Conservation (phyloP, 2,888 invertebrate species). For the Tyria jacobaeae region DNA sequence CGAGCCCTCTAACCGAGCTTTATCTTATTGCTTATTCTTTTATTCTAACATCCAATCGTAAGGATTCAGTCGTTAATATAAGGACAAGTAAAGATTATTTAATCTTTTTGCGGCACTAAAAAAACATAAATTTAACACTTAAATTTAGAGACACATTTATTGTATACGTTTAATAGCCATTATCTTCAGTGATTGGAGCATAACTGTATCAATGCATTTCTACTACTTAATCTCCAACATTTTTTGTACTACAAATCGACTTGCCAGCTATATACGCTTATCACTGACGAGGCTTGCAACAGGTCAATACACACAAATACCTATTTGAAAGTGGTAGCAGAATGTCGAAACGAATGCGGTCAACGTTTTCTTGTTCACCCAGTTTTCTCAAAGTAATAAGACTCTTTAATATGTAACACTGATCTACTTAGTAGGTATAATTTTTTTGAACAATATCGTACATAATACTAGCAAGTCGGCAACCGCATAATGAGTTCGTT, state of each 20-base stretch:
- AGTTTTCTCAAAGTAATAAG: slow-evolving; percentile 70
- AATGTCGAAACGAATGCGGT: slow-evolving; percentile 65
- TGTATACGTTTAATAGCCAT: slow-evolving; percentile 11
- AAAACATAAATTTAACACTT: too few species aligned
- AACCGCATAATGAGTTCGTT: slow-evolving; percentile 26
- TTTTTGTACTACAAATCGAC: slow-evolving; percentile 29
- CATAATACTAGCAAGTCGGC: slow-evolving; percentile 23
- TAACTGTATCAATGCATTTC: slow-evolving; percentile 36
- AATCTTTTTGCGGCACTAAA: too few species aligned
- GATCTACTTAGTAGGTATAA: slow-evolving; percentile 40
- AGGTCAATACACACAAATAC: slow-evolving; percentile 53
- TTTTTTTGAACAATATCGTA: slow-evolving; percentile 49
- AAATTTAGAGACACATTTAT: slow-evolving; percentile 1
- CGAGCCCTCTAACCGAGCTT: too few species aligned
- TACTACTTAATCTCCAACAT: slow-evolving; percentile 17
- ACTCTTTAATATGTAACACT: slow-evolving; percentile 65
- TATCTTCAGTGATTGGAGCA: slow-evolving; percentile 24
- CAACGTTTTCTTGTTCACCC: slow-evolving; percentile 69
- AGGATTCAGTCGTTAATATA: too few species aligned
- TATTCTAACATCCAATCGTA: too few species aligned
- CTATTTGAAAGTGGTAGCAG: slow-evolving; percentile 62
- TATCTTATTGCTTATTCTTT: too few species aligned
- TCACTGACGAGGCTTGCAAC: slow-evolving; percentile 55
- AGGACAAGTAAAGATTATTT: too few species aligned
- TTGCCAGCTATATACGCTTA: slow-evolving; percentile 34